Evolutionary conservation across 1,140 invertebrate genomes (phyloP).

Genomic region (Galleria mellonella): DNA sequence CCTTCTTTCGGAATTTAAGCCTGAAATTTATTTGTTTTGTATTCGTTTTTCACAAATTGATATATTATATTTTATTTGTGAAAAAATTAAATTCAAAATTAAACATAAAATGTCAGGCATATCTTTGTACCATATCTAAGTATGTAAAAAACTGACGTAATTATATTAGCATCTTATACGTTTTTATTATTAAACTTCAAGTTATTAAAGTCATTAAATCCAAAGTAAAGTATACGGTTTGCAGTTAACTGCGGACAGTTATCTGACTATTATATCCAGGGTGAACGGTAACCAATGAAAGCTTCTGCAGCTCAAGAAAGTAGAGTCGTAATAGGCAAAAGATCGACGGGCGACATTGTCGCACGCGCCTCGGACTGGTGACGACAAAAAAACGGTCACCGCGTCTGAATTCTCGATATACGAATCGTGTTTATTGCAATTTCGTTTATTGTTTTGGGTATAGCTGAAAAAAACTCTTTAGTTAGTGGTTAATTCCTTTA

Average conservation of each 20-base stretch:
- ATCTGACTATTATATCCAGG: slow-evolving; percentile 12
- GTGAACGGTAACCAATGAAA: slow-evolving; percentile 41
- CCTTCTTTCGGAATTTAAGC: too few species aligned
- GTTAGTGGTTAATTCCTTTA: background rate
- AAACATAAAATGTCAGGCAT: too few species aligned
- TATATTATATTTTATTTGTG: too few species aligned
- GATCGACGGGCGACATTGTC: slow-evolving; percentile 39
- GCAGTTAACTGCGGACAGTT: background rate
- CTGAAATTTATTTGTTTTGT: too few species aligned
- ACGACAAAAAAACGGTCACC: background rate
- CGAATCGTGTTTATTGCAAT: background rate
- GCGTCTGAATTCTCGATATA: background rate
- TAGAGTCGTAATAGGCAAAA: slow-evolving; percentile 33
- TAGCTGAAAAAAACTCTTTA: background rate
- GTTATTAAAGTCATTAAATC: too few species aligned
- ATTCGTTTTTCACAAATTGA: too few species aligned
- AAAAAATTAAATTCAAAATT: too few species aligned
- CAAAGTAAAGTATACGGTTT: too few species aligned
- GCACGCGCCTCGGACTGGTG: slow-evolving; percentile 4
- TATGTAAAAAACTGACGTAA: too few species aligned
- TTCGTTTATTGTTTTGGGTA: background rate
- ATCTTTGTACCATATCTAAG: too few species aligned
- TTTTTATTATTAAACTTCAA: too few species aligned
- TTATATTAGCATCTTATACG: too few species aligned
- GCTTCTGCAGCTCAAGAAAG: slow-evolving; percentile 43